Evolutionary conservation across 2,797 vertebrate genomes (phyloP).

Genomic region (Cryptoblepharus egeriae): DNA sequence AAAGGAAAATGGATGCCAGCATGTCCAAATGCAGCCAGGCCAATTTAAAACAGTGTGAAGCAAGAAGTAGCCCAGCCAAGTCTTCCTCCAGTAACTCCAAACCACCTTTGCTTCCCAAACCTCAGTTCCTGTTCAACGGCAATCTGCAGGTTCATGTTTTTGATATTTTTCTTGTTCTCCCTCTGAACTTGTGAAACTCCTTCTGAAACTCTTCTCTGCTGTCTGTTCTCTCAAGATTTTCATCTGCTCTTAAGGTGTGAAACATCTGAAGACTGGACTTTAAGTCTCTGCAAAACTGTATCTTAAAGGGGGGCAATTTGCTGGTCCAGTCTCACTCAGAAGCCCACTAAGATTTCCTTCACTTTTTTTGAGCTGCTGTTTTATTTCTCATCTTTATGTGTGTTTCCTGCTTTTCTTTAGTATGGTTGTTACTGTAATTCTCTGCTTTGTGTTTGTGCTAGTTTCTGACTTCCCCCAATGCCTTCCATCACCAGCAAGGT

Average conservation of each 20-base stretch:
- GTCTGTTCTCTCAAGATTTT: constrained; percentile 55
- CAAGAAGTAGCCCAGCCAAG: not conserved
- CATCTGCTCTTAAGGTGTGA: constrained; percentile 35
- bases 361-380: constrained; percentile 1
- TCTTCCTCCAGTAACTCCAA: constrained; percentile 61
- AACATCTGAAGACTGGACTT: not conserved
- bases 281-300: not conserved
- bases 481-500: not conserved
- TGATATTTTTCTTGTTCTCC: constrained; percentile 51
- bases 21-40: rapidly evolving
- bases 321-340: not conserved
- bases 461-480: not conserved
- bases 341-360: not conserved
- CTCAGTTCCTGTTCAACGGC: constrained; percentile 62
- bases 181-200: constrained; percentile 49
- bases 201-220: constrained; percentile 52
- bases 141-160: constrained; percentile 80
- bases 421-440: not conserved
- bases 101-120: constrained; percentile 86
- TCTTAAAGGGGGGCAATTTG: not conserved
- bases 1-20: not conserved
- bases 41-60: constrained; percentile 23
- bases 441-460: not conserved
- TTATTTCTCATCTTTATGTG: not conserved
- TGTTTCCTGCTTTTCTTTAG: not conserved